A percentile compares a stretch with the other conserved stretches of the same genome.
phyloP scores from a whole-genome alignment of 2,797 vertebrate species.

The Falco berigora region DNA sequence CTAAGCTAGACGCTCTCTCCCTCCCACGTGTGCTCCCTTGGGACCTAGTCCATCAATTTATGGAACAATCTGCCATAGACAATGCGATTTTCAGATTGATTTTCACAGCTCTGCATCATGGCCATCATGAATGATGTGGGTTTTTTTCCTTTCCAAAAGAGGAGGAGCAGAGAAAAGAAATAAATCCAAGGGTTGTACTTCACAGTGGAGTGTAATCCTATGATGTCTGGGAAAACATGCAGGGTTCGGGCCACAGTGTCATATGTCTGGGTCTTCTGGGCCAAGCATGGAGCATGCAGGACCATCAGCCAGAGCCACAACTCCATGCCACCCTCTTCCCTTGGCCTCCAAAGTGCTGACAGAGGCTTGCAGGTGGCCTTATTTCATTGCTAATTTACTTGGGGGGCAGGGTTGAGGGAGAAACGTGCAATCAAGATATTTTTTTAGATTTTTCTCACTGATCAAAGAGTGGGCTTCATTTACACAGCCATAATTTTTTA shows the following conservation, averaged over 20 bases:
- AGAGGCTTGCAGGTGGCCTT: neutral
- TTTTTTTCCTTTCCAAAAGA: neutral
- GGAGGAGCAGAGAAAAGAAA: neutral
- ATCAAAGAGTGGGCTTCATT: neutral
- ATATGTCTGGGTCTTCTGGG: neutral
- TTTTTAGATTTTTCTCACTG: neutral
- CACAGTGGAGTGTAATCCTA: neutral
- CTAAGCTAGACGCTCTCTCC: neutral
- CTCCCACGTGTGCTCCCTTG: neutral
- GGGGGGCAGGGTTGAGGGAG: fast-evolving
- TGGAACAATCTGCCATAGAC: neutral
- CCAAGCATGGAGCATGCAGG: fast-evolving
- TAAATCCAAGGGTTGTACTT: neutral
- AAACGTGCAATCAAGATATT: neutral
- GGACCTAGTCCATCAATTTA: neutral
- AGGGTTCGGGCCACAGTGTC: fast-evolving
- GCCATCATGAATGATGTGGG: neutral
- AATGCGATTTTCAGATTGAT: neutral
- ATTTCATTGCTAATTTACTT: neutral
- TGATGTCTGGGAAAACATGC: fast-evolving
- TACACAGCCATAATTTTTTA: neutral
- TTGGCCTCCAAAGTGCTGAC: neutral
- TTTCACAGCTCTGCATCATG: neutral
- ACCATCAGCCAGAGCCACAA: neutral
- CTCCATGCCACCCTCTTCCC: neutral